Percentiles rank a stretch among this genome's conserved stretches.
Conservation (phyloP, 2,888 invertebrate genomes). For the Sesia bembeciformis region DNA sequence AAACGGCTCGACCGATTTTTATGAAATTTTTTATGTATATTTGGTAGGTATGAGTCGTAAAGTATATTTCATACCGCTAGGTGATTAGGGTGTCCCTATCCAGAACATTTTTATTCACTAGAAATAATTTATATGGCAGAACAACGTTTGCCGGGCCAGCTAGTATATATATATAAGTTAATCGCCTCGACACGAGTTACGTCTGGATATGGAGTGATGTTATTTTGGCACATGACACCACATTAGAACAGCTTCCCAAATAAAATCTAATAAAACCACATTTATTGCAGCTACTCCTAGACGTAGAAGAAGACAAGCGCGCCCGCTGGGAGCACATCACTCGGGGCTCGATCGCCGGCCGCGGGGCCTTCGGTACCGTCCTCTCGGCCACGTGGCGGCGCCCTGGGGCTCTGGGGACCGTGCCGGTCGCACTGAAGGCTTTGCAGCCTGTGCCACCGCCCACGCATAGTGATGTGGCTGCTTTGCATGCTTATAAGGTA, state of each 20-base stretch:
- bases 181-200: too few relatives aligned
- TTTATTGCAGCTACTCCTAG: conserved; percentile 81
- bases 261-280: too few relatives aligned
- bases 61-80: too few relatives aligned
- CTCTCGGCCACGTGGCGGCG: conserved; percentile 83
- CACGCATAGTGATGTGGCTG: conserved; percentile 2
- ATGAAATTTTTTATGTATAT: too few relatives aligned
- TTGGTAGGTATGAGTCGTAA: too few relatives aligned
- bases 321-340: conserved; percentile 89
- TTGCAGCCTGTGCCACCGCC: conserved; percentile 94
- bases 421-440: conserved; percentile 94
- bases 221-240: too few relatives aligned
- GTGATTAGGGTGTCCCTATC: too few relatives aligned
- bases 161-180: not conserved
- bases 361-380: conserved; percentile 99
- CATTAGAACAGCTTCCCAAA: not conserved
- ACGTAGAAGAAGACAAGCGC: conserved; percentile 86
- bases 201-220: too few relatives aligned
- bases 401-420: conserved; percentile 64
- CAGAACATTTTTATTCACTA: too few relatives aligned
- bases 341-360: conserved; percentile 84
- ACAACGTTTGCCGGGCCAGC: too few relatives aligned
- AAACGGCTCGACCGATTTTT: too few relatives aligned
- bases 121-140: too few relatives aligned
- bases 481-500: conserved; percentile 52